Evolutionary conservation across 2,888 invertebrate species (phyloP), one percentile per base, ranked within the genome.

Genomic region (Allophyes oxyacanthae): DNA sequence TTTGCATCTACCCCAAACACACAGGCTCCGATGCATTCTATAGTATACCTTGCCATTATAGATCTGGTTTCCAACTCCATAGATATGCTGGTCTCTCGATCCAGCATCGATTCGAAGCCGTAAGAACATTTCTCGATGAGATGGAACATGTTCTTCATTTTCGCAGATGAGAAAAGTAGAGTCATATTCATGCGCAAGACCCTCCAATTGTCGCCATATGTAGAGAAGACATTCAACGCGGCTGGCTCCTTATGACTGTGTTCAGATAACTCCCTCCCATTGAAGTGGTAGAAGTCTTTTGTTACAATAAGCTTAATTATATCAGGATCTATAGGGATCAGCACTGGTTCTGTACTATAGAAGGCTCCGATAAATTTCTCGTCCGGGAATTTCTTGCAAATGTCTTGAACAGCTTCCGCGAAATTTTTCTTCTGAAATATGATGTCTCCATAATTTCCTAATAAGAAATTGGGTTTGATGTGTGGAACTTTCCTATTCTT

Each of bases 211-310:
- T 78, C 67, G 20, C 75, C 78, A 30, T 61, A 43, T 1, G 64
- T 62, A 10, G 44, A 54, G 5, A 76, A 67, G 0, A 78, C 20
- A 6, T 73, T 77, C n/a, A 64, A 38, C 4, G 57, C 43, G 2
- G 60, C 54, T 6, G 55, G 53, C 14, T 75, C 78, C 6, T 62
- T 69, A 11, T 72, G 28, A 13, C 49, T 62, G 28, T 81, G 72
- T 2, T 75, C 73, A 0, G 78, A 51, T 1, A 82, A 15, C 9
- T 83, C 83, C 38, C 85, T 71, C 20, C 78, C 74, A 51, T 67
- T 81, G 42, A 84, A 86, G 48, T 75, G 81, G 34, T 82, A 79
- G 57, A 84, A 85, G 36, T 86, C 83, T 33, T 84, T 84, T 0
- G 83, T 76, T 8, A 80, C 51, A 0, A 87, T 69, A 0, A 80